phyloP scores from a whole-genome alignment of 2,113 vertebrate species.

The Heptranchias perlo region DNA sequence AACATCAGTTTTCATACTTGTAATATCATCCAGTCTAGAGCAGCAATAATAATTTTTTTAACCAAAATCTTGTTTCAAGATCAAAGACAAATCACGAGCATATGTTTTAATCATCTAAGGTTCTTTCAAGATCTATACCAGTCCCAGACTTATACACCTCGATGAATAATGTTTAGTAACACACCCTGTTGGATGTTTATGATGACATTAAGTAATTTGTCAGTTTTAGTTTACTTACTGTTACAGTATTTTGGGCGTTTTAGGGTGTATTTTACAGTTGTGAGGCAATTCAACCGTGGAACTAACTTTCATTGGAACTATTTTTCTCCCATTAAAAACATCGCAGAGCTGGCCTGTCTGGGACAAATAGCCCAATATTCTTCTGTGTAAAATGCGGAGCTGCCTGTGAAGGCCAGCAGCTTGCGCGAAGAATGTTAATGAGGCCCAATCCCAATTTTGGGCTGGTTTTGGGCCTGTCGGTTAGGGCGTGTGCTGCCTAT shows the following conservation, averaged over 20 bases:
- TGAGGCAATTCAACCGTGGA: not conserved
- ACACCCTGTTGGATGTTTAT: not conserved
- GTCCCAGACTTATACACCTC: not conserved
- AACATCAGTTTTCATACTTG: not conserved
- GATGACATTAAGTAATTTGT: not conserved
- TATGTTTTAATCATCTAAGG: not conserved
- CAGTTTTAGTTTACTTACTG: not conserved
- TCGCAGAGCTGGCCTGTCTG: not conserved
- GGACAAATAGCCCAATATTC: not conserved
- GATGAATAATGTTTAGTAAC: not conserved
- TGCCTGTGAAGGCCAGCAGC: not conserved
- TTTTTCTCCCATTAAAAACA: not conserved
- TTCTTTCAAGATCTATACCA: not conserved
- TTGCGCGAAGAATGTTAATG: not conserved
- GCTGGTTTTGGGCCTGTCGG: not conserved
- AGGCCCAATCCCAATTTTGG: not conserved
- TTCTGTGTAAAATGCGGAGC: not conserved
- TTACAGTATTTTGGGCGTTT: not conserved
- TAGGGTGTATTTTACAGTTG: not conserved
- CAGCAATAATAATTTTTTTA: not conserved
- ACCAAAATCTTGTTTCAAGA: not conserved
- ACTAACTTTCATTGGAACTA: not conserved
- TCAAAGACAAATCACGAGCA: not conserved
- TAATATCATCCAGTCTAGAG: not conserved
- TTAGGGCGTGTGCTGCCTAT: not conserved